These are phyloP conservation scores for Caenorhabditis remanei DNA, from an alignment of 1,140 invertebrate species.

Conservation along the genomic window DNA sequence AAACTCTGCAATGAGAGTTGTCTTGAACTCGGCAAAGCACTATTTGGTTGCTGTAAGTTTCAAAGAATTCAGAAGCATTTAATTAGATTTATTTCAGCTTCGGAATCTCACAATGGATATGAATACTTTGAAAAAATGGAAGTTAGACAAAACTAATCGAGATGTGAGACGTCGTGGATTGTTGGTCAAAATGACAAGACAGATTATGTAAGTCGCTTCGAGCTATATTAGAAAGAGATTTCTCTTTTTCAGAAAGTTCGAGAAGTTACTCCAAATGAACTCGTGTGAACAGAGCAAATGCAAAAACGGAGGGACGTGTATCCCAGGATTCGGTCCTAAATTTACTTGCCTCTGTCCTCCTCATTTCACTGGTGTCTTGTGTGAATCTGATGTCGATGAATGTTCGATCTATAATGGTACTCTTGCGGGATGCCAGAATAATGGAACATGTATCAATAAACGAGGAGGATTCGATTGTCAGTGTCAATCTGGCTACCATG, in stretches of 20 bases:
- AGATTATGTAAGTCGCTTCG: slow-evolving; percentile 7
- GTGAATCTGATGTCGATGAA: slow-evolving; percentile 73
- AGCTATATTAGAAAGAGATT: not conserved
- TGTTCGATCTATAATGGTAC: slow-evolving; percentile 77
- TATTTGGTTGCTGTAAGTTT: not conserved
- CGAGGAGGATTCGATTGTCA: slow-evolving; percentile 68
- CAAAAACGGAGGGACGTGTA: slow-evolving; percentile 80
- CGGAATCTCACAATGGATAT: slow-evolving; percentile 48
- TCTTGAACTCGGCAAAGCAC: slow-evolving; percentile 20
- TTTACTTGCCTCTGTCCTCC: slow-evolving; percentile 84
- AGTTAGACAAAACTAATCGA: not conserved
- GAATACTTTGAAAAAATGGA: slow-evolving; percentile 48
- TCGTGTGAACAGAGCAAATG: slow-evolving; percentile 82
- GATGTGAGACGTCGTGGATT: slow-evolving; percentile 31
- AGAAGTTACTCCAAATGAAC: slow-evolving; percentile 56
- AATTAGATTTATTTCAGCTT: slow-evolving; percentile 14
- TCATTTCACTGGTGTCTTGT: slow-evolving; percentile 79
- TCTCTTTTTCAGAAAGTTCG: not conserved
- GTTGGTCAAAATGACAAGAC: slow-evolving; percentile 33
- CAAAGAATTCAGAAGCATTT: not conserved
- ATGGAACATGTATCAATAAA: slow-evolving; percentile 79
- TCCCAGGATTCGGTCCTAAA: slow-evolving; percentile 79
- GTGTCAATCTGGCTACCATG: slow-evolving; percentile 72
- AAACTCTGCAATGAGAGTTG: slow-evolving; percentile 19
- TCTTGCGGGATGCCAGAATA: slow-evolving; percentile 78